A percentile compares a stretch with the other conserved stretches of the same genome.
Conservation (phyloP, 2,113 vertebrate species). For the Scytalopus superciliaris region DNA sequence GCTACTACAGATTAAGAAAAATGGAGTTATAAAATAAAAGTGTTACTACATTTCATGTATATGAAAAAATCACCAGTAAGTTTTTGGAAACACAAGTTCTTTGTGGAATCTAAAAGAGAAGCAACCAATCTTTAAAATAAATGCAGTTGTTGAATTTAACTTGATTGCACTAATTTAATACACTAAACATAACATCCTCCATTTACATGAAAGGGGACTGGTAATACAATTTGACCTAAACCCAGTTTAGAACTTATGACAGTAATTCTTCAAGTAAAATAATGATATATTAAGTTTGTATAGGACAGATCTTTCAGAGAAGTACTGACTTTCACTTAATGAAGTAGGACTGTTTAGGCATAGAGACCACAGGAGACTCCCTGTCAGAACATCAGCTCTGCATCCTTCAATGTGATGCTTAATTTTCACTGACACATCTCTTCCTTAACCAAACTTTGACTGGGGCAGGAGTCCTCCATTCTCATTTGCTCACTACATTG, state of each 20-base stretch:
- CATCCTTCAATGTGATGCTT: not conserved
- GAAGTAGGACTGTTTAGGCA: not conserved
- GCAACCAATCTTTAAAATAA: not conserved
- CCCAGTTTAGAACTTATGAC: not conserved
- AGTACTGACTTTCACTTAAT: not conserved
- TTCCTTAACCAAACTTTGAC: not conserved
- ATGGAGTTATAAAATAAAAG: not conserved
- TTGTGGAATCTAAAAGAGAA: not conserved
- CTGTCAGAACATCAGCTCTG: not conserved
- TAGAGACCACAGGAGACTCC: not conserved
- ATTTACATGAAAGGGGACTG: not conserved
- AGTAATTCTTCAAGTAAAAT: not conserved
- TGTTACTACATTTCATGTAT: rapidly evolving
- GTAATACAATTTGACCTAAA: not conserved
- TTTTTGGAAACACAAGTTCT: not conserved
- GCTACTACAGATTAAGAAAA: not conserved
- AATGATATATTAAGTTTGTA: not conserved
- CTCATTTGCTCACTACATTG: not conserved
- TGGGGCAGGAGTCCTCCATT: not conserved
- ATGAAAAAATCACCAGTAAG: not conserved
- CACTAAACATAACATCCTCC: not conserved
- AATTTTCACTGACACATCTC: not conserved
- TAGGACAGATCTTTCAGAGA: not conserved
- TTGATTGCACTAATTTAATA: not conserved
- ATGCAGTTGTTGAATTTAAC: not conserved